Evolutionary conservation across 2,113 vertebrate species (phyloP), one percentile per base, ranked within the genome.

Genomic region (Hemiscyllium ocellatum): DNA sequence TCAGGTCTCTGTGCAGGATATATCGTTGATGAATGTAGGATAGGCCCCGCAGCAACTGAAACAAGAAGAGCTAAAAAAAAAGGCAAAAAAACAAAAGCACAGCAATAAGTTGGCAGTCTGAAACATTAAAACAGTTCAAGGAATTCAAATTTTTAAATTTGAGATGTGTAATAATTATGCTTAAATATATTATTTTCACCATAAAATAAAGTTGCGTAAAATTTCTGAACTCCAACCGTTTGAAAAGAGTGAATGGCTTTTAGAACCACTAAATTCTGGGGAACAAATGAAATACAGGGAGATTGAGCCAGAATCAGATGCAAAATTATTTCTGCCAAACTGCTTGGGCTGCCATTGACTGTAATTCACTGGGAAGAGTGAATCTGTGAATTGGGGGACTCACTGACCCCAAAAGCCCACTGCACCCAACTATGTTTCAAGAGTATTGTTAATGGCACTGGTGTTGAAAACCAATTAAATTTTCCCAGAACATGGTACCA

Each of bases 11-110:
- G 98, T 99, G 99, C 97, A 99, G 98, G 97, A 99, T 99, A 97
- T 99, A 99, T 96, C 98, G 98, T 97, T 99, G 99, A 97, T 99
- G 99, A 97, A 98, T 99, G 97, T 99, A 99, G 96, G 98, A 99
- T 97, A 99, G 97, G 96, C 99, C 99, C 97, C 99, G 97, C 97
- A 99, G 98, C 97, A 99, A 97, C 98, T 99, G 99, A 97, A 98
- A 99, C 97, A 99, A 98, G 98, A 99, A 99, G 96, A 99, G 97
- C 99, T 99, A 97, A 95, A 97, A 97, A 95, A 97, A 97, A 97
- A 86, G 37, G 2, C 72, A 68, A 85, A n/a, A 66, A 20, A 42
- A 26, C 29, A 76, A 12, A 93, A 20, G 50, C 26, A n/a, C 2
- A 50, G 26, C 42, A 95, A 76, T 95, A 72, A 95, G 42, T 17